phyloP scores from a whole-genome alignment of 2,113 vertebrate genomes.

The Tetraodon nigroviridis region DNA sequence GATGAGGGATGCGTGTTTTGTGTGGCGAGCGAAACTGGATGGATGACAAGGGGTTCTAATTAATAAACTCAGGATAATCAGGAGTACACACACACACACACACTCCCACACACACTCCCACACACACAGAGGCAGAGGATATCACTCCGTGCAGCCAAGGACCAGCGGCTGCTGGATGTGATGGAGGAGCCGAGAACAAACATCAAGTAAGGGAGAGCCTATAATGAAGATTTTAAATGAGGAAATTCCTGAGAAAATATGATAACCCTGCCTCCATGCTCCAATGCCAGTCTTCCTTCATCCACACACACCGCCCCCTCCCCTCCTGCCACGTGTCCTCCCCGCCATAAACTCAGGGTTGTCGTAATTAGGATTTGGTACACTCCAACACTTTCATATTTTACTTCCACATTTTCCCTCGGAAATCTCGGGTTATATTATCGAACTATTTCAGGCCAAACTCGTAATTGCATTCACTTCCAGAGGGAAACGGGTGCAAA shows the following conservation, averaged over 20 bases:
- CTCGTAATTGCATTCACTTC: constrained; percentile 48
- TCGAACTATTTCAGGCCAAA: constrained; percentile 53
- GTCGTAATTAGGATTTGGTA: constrained; percentile 55
- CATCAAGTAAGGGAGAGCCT: constrained; percentile 36
- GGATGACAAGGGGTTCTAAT: constrained; percentile 52
- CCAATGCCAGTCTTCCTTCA: constrained; percentile 32
- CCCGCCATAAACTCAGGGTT: constrained; percentile 36
- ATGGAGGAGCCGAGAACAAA: constrained; percentile 44
- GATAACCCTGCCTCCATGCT: constrained; percentile 41
- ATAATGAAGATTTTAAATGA: constrained; percentile 65
- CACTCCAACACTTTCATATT: constrained; percentile 51
- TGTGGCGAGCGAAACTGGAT: constrained; percentile 36
- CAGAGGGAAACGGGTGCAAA: constrained; percentile 18
- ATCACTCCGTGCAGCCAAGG: constrained; percentile 36
- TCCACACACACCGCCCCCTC: constrained; percentile 9
- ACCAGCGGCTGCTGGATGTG: constrained; percentile 34
- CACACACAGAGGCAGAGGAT: constrained; percentile 4
- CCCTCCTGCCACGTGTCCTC: constrained; percentile 26
- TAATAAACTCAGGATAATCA: constrained; percentile 55
- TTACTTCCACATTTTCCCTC: constrained; percentile 35
- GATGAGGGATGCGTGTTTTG: constrained; percentile 12
- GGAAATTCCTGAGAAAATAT: constrained; percentile 61
- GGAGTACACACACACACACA: constrained; percentile 16
- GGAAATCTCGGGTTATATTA: constrained; percentile 49
- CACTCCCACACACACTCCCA: constrained; percentile 20